Evolutionary conservation across 2,888 invertebrate genomes (phyloP).

Genomic region (Drosophila suboccidentalis): DNA sequence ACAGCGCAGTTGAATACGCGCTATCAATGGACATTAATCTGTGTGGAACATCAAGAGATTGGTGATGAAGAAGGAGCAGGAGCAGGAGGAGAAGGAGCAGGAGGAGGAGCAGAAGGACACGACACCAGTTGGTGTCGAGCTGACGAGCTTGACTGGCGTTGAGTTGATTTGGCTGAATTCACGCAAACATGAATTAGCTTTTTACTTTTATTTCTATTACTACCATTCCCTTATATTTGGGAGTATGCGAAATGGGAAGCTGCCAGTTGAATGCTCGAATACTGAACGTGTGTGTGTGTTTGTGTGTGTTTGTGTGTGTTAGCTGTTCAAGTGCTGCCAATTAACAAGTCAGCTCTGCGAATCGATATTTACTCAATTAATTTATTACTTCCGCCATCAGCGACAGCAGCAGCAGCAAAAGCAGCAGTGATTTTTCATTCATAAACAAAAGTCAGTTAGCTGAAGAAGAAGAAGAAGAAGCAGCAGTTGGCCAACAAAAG

Average conservation of each 20-base stretch:
- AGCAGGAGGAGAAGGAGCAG: background rate
- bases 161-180: constrained; percentile 34
- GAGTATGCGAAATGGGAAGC: constrained; percentile 63
- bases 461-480: constrained; percentile 48
- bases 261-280: constrained; percentile 33
- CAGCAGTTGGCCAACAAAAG: constrained; percentile 65
- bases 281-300: constrained; percentile 6
- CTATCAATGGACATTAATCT: constrained; percentile 77
- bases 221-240: constrained; percentile 45
- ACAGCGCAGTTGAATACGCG: constrained; percentile 68
- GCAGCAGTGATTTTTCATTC: constrained; percentile 66
- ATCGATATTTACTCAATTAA: constrained; percentile 82
- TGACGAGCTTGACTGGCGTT: constrained; percentile 25
- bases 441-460: constrained; percentile 47
- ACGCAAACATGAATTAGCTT: constrained; percentile 39
- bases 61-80: no score
- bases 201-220: background rate
- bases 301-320: constrained; percentile 22
- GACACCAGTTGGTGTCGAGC: constrained; percentile 20
- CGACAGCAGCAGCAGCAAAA: constrained; percentile 25
- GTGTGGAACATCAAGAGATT: constrained; percentile 1
- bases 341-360: constrained; percentile 66
- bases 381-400: constrained; percentile 77
- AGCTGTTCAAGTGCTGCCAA: constrained; percentile 71
- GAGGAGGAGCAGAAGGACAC: constrained; percentile 9